Base-by-base conservation (phyloP, 2,113 vertebrate species). In the Seriola aureovittata region DNA sequence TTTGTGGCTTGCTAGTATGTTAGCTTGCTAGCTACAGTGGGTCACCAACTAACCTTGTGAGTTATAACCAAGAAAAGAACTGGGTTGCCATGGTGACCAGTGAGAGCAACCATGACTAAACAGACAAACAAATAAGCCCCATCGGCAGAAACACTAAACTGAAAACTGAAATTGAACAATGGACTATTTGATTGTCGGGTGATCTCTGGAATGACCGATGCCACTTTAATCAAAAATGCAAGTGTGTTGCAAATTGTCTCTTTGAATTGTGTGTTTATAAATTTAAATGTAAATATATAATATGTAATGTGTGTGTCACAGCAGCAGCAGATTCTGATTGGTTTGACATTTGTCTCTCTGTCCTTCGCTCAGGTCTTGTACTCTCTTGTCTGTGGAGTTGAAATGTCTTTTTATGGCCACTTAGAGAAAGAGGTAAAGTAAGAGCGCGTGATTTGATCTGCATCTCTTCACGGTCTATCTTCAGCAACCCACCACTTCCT, bases 361-460 rank as follows among this genome's bases (percentile, higher is more conserved):
- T 48, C 16, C 65, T 38, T 59, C 17, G 16, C n/a, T 58, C 17
- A 29, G 14, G 16, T 13, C 36, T 29, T 38, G 4, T 4, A 16
- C 58, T 52, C 50, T 50, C 70, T 67, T 57, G 21, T 25, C 46
- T 62, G 25, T 19, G 10, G 71, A 55, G 46, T 48, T 8, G 23
- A 57, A 16, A 46, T 32, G 13, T 73, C 5, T 80, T 69, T 84
- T 73, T 32, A 66, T 74, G 9, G 62, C 14, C 55, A 10, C 58
- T 46, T 17, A 62, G 21, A 78, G 52, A 66, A 29, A 63, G 74
- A 23, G 36, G 12, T 65, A 60, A 78, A 70, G 55, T 59, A 32
- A 68, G 64, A 77, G 59, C 68, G 5, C 8, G 48, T 73, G 80
- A 92, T 77, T 75, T 75, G 69, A 84, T 82, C 50, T 64, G 42